Conservation (phyloP, 2,888 invertebrate species). For the Eilema griseolum region DNA sequence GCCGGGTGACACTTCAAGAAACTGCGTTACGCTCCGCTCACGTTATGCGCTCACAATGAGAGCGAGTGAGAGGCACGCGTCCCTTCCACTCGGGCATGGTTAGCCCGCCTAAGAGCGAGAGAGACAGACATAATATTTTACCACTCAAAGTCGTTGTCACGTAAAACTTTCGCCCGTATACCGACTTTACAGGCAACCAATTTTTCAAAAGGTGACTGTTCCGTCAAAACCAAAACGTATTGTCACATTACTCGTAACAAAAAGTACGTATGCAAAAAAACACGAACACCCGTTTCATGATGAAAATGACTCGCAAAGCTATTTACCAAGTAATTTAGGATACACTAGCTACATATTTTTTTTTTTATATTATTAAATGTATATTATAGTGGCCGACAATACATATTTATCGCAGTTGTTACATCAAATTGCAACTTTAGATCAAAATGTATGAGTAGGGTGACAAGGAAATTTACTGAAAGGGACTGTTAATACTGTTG, state of each 20-base stretch:
- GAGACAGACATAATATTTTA: no score
- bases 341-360: conserved; percentile 15
- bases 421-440: conserved; percentile 36
- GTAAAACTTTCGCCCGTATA: no score
- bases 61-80: no score
- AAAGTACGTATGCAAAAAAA: neutral
- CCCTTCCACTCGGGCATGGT: no score
- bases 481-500: no score
- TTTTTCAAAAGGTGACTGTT: neutral
- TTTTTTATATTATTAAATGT: conserved; percentile 19
- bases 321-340: conserved; percentile 36
- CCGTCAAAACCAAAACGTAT: neutral
- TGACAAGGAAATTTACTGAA: neutral
- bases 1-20: no score
- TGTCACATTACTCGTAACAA: neutral
- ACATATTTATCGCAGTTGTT: conserved; percentile 48
- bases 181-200: no score
- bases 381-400: conserved; percentile 35
- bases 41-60: no score
- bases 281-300: neutral
- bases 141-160: no score
- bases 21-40: no score
- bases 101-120: no score
- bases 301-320: conserved; percentile 6
- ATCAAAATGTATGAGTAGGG: conserved; percentile 33